A percentile compares a stretch with the other conserved stretches of the same genome.
phyloP scores from a whole-genome alignment of 2,888 invertebrate genomes.

The Microctonus aethiopoides region DNA sequence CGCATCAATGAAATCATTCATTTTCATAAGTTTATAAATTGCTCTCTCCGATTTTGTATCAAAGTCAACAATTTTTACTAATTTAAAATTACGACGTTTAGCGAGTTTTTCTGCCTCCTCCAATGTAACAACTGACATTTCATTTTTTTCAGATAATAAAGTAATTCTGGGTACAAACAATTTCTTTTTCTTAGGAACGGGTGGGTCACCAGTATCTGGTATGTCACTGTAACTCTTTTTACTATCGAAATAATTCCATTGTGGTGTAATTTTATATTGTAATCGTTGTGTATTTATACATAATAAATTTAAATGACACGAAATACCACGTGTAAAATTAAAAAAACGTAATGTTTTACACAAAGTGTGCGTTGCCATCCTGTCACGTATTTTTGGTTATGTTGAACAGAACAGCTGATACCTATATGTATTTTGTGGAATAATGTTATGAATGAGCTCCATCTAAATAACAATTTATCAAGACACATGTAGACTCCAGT shows the following conservation, averaged over 20 bases:
- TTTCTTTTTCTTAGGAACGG: constrained; percentile 49
- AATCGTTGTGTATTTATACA: background rate
- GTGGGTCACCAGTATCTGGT: background rate
- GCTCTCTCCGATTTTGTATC: constrained; percentile 77
- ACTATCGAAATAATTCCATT: background rate
- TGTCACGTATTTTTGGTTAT: background rate
- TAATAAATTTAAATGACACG: background rate
- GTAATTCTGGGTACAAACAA: constrained; percentile 70
- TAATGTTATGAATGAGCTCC: no score
- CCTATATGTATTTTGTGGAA: no score
- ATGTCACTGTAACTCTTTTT: background rate
- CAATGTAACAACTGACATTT: constrained; percentile 72
- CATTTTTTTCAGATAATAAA: constrained; percentile 72
- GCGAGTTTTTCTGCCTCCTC: constrained; percentile 79
- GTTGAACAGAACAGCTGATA: background rate
- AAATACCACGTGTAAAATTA: constrained; percentile 1
- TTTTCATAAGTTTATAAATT: constrained; percentile 77
- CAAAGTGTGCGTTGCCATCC: constrained; percentile 14
- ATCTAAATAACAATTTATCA: no score
- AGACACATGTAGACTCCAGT: no score
- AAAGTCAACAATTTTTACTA: constrained; percentile 76
- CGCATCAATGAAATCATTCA: constrained; percentile 70
- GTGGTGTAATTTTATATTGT: background rate
- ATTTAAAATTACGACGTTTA: constrained; percentile 74
- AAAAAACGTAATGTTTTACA: background rate